A percentile compares a stretch with the other conserved stretches of the same genome.
phyloP scores from a whole-genome alignment of 2,113 vertebrate genomes.

The Tetrao urogallus region DNA sequence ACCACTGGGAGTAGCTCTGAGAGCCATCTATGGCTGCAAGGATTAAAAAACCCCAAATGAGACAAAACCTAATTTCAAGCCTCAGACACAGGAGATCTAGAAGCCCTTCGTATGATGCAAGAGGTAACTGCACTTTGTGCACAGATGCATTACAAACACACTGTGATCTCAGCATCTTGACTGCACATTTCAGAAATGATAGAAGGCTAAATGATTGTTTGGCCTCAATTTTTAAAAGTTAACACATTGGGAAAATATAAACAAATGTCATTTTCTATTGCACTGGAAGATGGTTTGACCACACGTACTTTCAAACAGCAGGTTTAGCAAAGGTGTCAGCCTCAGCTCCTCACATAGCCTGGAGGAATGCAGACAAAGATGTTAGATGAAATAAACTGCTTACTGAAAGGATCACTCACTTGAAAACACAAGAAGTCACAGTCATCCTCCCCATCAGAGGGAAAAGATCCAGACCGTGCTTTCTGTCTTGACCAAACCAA shows the following conservation, averaged over 20 bases:
- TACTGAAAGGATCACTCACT: not conserved
- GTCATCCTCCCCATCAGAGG: not conserved
- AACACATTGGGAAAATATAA: not conserved
- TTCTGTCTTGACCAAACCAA: not conserved
- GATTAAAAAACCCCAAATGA: not conserved
- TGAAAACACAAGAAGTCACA: not conserved
- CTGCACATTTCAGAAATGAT: not conserved
- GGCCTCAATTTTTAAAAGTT: not conserved
- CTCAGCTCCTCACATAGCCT: not conserved
- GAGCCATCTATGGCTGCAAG: accelerated
- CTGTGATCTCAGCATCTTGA: not conserved
- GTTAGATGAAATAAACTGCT: slow-evolving; percentile 29
- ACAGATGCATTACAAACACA: not conserved
- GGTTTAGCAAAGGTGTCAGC: not conserved
- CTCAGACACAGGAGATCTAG: not conserved
- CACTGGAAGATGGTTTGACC: not conserved
- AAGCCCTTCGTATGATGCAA: not conserved
- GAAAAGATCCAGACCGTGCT: not conserved
- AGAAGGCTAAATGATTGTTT: not conserved
- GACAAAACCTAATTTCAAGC: not conserved
- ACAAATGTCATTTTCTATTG: not conserved
- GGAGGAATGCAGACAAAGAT: not conserved
- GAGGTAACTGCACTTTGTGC: not conserved
- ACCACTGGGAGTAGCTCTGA: not conserved
- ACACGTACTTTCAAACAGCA: not conserved